Conservation (phyloP, 2,888 invertebrate species). For the Morpho deidamia region DNA sequence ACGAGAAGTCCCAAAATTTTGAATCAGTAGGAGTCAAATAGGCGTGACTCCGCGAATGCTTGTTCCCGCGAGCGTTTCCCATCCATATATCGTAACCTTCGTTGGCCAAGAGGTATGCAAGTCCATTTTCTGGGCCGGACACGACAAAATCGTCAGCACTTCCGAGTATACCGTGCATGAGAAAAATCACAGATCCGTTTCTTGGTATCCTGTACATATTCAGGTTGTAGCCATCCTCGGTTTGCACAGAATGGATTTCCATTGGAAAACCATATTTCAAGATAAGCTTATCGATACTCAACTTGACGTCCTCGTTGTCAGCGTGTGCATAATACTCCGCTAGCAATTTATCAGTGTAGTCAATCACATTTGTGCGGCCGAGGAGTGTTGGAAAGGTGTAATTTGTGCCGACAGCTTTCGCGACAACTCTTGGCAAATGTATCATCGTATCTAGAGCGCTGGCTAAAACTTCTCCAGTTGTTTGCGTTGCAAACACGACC, state of each 20-base stretch:
- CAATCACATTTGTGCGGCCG: slow-evolving; percentile 33
- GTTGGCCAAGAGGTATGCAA: slow-evolving; percentile 73
- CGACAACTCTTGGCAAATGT: slow-evolving; percentile 31
- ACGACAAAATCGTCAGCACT: slow-evolving; percentile 55
- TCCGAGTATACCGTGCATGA: slow-evolving; percentile 56
- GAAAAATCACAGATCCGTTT: slow-evolving; percentile 44
- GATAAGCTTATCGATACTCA: slow-evolving; percentile 38
- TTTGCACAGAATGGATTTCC: slow-evolving; percentile 41
- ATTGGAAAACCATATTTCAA: slow-evolving; percentile 45
- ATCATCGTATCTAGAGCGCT: slow-evolving; percentile 21
- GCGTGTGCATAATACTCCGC: slow-evolving; percentile 30
- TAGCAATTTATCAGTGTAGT: slow-evolving; percentile 31
- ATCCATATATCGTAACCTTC: slow-evolving; percentile 87
- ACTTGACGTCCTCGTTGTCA: slow-evolving; percentile 43
- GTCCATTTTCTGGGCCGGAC: slow-evolving; percentile 43
- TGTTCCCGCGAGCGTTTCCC: slow-evolving; percentile 87
- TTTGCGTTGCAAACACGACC: background rate
- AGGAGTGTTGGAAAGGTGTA: slow-evolving; percentile 28
- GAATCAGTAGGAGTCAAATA: slow-evolving; percentile 47
- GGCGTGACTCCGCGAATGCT: slow-evolving; percentile 78
- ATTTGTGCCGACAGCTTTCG: slow-evolving; percentile 28
- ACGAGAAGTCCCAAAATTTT: slow-evolving; percentile 84
- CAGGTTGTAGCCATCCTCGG: slow-evolving; percentile 50
- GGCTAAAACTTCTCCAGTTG: slow-evolving; percentile 27
- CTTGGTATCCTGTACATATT: slow-evolving; percentile 46